These are phyloP conservation scores for Mesocricetus auratus DNA, from an alignment of 2,113 vertebrate species.

Conservation along the genomic window DNA sequence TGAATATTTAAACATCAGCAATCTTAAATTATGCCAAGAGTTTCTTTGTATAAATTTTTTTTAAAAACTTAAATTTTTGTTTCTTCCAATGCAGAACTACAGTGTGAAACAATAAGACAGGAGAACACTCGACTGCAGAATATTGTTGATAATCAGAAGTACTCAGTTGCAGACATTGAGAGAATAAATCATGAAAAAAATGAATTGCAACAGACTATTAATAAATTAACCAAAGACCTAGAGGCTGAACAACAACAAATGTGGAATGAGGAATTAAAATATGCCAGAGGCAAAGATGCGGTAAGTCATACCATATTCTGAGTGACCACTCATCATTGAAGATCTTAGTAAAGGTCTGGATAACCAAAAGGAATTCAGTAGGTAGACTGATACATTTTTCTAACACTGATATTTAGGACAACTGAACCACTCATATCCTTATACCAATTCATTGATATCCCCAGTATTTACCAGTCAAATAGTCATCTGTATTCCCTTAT, in stretches of 20 bases:
- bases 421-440: slow-evolving; percentile 4
- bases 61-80: slow-evolving; percentile 7
- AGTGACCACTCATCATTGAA: not conserved
- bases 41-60: slow-evolving; percentile 56
- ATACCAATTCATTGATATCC: not conserved
- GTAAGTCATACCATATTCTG: slow-evolving; percentile 84
- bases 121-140: slow-evolving; percentile 91
- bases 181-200: slow-evolving; percentile 95
- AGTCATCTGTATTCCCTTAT: not conserved
- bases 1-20: not conserved
- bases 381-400: not conserved
- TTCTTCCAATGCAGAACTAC: slow-evolving; percentile 87
- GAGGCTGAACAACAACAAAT: slow-evolving; percentile 93
- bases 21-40: not conserved
- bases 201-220: slow-evolving; percentile 93
- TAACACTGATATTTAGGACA: not conserved
- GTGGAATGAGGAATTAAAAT: slow-evolving; percentile 96
- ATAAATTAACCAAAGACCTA: slow-evolving; percentile 90
- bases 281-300: slow-evolving; percentile 94
- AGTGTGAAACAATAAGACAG: slow-evolving; percentile 91
- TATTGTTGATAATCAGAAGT: slow-evolving; percentile 94
- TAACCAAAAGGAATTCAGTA: not conserved
- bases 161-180: slow-evolving; percentile 95
- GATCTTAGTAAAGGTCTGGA: not conserved
- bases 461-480: not conserved